Conservation (phyloP, 2,113 vertebrate genomes). For the Garra rufa region DNA sequence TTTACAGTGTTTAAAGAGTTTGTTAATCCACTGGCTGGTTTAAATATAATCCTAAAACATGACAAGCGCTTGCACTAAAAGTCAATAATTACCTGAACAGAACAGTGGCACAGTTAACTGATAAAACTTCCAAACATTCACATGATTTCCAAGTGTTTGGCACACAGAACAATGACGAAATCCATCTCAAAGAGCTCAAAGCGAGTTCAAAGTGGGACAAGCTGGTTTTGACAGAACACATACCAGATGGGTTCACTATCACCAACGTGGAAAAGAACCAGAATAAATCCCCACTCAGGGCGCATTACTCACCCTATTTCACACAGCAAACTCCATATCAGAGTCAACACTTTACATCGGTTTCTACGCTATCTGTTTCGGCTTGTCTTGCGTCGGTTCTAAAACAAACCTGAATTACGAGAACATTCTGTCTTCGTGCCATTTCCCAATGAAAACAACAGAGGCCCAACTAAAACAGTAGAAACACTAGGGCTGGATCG, state of each 20-base stretch:
- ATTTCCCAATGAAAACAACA: conserved; percentile 23
- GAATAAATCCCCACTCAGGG: not conserved
- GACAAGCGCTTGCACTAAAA: not conserved
- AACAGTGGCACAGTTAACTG: not conserved
- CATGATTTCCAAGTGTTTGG: not conserved
- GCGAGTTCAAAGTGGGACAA: not conserved
- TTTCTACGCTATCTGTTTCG: not conserved
- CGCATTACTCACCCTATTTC: conserved; percentile 1
- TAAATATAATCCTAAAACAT: conserved; percentile 8
- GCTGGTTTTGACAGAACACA: not conserved
- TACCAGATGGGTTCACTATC: not conserved
- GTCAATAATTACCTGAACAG: conserved; percentile 7
- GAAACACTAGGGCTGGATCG: not conserved
- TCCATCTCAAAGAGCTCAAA: not conserved
- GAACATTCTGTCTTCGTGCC: not conserved
- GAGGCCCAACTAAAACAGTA: conserved; percentile 16
- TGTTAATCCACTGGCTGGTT: conserved; percentile 1
- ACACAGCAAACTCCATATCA: not conserved
- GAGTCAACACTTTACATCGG: not conserved
- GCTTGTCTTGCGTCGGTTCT: conserved; percentile 17
- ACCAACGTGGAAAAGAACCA: not conserved
- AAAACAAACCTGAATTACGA: conserved; percentile 40
- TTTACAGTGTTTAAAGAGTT: not conserved
- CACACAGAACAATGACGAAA: not conserved
- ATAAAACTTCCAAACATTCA: not conserved